Base-by-base conservation (phyloP, 2,113 vertebrate genomes). In the Irena cyanogastra region DNA sequence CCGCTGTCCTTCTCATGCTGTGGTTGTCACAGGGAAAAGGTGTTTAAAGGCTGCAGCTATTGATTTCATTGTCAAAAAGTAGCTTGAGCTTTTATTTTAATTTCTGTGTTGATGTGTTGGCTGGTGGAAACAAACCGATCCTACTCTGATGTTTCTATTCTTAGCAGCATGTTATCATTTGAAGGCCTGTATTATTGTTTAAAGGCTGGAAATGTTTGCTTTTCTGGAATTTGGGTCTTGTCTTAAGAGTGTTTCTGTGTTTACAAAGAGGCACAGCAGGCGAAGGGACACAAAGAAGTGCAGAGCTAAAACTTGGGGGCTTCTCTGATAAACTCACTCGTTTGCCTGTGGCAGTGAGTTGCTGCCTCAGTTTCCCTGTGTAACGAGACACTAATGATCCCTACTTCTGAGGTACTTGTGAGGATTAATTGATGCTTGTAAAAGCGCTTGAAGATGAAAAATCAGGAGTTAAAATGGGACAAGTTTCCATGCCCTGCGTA, bases 131-230 rank as follows among this genome's bases (percentile, higher is more conserved):
- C 31, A 19, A 76, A 37, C 24, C 0, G 0, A 2, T 68, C 8
- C 0, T 56, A 18, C 52, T 59, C 12, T 39, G 31, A 6, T 41
- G 33, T 70, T 60, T 61, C 83, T 90, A 3, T 87, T 87, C n/a
- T 91, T 89, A 86, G 93, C 72, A 84, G 53, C 39, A 35, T 70
- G 50, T 79, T 92, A 42, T 16, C 21, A 3, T 85, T 42, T 57
- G 33, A 70, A 89, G 33, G 17, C 18, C 47, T 8, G 1, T 69
- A 11, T 70, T 76, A 50, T 81, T 93, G 68, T 74, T 74, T 52
- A 52, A 92, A 77, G 59, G 47, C 47, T 82, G 65, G 72, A 96
- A 81, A 41, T 60, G 47, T 68, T 94, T 93, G 64, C 52, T 89
- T 81, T 77, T 78, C 64, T 87, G 86, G 76, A 81, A 65, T 95